These are phyloP conservation scores for Streptopelia turtur DNA, from an alignment of 2,797 vertebrate species.

Conservation along the genomic window DNA sequence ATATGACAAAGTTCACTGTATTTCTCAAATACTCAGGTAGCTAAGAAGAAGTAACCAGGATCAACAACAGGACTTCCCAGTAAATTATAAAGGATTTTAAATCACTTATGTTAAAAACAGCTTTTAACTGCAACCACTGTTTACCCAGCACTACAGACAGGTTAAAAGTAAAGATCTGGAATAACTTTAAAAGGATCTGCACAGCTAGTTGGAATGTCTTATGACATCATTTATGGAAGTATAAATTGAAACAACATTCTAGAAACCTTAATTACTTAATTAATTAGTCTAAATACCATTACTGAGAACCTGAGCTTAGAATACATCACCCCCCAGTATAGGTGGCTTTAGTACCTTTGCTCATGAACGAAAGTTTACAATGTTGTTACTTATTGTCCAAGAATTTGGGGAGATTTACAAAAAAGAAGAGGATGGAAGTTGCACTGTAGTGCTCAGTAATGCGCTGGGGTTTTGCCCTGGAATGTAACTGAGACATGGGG, in stretches of 20 bases:
- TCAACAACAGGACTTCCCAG: neutral
- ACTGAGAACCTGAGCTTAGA: neutral
- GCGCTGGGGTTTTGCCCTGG: no score
- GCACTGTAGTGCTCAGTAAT: neutral
- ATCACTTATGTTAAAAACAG: neutral
- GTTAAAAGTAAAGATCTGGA: neutral
- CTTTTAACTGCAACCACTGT: neutral
- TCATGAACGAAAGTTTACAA: fast-evolving
- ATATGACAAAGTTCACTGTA: neutral
- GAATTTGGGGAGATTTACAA: fast-evolving
- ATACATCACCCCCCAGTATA: fast-evolving
- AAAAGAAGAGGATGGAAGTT: neutral
- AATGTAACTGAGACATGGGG: neutral
- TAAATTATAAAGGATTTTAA: neutral
- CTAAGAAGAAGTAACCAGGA: neutral
- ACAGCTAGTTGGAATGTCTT: neutral
- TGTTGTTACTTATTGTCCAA: neutral
- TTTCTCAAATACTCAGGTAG: neutral
- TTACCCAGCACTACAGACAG: neutral
- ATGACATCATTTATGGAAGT: neutral
- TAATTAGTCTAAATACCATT: fast-evolving
- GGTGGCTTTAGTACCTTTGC: neutral
- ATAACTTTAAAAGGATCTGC: neutral
- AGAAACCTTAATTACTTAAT: neutral
- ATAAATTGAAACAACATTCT: neutral